Evolutionary conservation across 2,113 vertebrate species (phyloP), one percentile per base, ranked within the genome.

Genomic region (Prunella fulvescens): DNA sequence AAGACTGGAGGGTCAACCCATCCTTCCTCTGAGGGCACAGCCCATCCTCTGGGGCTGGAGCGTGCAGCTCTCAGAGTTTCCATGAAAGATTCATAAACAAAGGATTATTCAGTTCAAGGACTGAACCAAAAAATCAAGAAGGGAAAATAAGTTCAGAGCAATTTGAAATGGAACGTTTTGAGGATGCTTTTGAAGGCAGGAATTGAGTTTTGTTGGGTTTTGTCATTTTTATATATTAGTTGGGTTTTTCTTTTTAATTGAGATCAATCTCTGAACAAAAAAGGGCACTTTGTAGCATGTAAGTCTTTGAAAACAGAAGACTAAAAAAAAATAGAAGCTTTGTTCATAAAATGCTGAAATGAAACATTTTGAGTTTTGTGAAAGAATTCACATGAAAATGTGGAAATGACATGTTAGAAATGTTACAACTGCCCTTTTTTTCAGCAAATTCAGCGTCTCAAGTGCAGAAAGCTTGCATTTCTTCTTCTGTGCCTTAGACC

Each of bases 181-280:
- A 87, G 79, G 74, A 70, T 44, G 9, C 66, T 86, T 94, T 86
- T 94, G 72, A 93, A 90, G 51, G 54, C 86, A 51, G 19, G 39
- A 60, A 40, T 67, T 77, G 50, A 24, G 11, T 74, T 90, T 90
- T 92, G 57, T 56, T 80, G 20, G 3, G 2, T 44, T 81, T 86
- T 94, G 86, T 92, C 64, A 78, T 62, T 78, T 89, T 94, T 94
- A 87, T 94, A 26, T 91, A 91, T 89, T 96, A 79, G 47, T 42
- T 89, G 87, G 51, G 29, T 39, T 96, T 94, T 95, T 84, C 69
- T 81, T 92, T 96, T 78, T 92, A 92, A 91, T 84, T 86, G 53
- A 73, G 92, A 92, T 86, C 82, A 77, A 84, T 81, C 92, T 88
- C 74, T 81, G 78, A 92, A 94, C 94, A 96, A 95, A 96, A 94